These are phyloP conservation scores for Stegophylla sp. DNA, from an alignment of 2,888 invertebrate species.

Conservation along the genomic window DNA sequence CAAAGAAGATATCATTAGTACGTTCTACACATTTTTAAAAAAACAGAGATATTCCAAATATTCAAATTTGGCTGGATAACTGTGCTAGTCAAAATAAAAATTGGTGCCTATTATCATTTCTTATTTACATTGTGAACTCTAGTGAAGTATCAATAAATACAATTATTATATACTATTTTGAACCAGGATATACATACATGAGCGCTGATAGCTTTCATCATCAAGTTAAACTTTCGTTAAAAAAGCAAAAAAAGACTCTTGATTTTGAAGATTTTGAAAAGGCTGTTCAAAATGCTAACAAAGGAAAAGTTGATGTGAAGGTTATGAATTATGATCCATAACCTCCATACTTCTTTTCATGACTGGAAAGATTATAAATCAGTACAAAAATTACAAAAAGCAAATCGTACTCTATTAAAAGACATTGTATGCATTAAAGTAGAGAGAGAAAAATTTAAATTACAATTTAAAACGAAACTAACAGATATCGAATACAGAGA, in stretches of 20 bases:
- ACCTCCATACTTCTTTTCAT: background rate
- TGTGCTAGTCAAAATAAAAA: too few species aligned
- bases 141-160: too few species aligned
- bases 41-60: too few species aligned
- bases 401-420: slow-evolving; percentile 7
- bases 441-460: slow-evolving; percentile 24
- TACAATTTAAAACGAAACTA: slow-evolving; percentile 4
- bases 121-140: too few species aligned
- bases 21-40: slow-evolving; percentile 62
- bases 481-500: slow-evolving; percentile 17
- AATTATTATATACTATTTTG: slow-evolving; percentile 20
- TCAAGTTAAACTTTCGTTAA: background rate
- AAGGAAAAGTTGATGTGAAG: background rate
- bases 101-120: too few species aligned
- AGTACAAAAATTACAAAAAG: slow-evolving; percentile 4
- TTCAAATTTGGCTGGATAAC: too few species aligned
- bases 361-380: slow-evolving; percentile 16
- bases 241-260: slow-evolving; percentile 12
- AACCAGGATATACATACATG: slow-evolving; percentile 6
- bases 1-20: slow-evolving; percentile 63
- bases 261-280: slow-evolving; percentile 19
- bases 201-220: slow-evolving; percentile 18
- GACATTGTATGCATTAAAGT: slow-evolving; percentile 16
- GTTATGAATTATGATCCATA: too few species aligned
- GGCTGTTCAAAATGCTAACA: slow-evolving; percentile 8